Evolutionary conservation across 2,113 vertebrate species (phyloP), one percentile per base, ranked within the genome.

Genomic region (Neolamprologus falcicula): DNA sequence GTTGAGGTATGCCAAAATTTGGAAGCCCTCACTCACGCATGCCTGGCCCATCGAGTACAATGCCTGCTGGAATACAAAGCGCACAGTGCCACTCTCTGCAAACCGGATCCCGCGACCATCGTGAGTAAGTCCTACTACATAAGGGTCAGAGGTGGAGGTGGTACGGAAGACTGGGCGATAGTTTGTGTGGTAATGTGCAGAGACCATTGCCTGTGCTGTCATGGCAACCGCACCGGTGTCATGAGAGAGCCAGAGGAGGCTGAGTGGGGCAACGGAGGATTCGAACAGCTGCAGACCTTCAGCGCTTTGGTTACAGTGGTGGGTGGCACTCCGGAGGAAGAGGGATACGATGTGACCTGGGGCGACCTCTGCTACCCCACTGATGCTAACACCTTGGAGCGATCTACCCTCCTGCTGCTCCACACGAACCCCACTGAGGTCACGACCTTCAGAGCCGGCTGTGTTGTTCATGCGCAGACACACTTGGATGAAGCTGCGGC

Each of bases 191-290:
- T 98, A 98, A 76, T 98, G 97, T 17, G 96, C 92, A 0, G 96
- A 94, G 33, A 96, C 96, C 37, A 94, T 92, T 1, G 97, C 97
- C 83, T 98, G 97, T 2, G 97, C 97, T 6, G 94, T 97, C 96
- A 97, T 97, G 63, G 97, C 97, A 31, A 98, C 97, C 0, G 97
- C 97, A 12, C 98, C 97, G 0, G 97, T 97, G 92, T 98, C 97
- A 0, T 98, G 97, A 35, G 97, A 98, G 81, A 98, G 93, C 98
- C 97, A 98, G 89, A 98, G 94, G 80, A 98, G 95, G 90, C 96
- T 98, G 80, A 98, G 94, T 0, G 97, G 85, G 10, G 96, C 86
- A 1, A 92, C 94, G 4, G 92, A 88, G 33, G 97, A 84, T 11
- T 96, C 94, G 50, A 97, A 96, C 88, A 97, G 92, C 61, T 95